Conservation (phyloP, 2,797 vertebrate species). For the Lithobates pipiens region DNA sequence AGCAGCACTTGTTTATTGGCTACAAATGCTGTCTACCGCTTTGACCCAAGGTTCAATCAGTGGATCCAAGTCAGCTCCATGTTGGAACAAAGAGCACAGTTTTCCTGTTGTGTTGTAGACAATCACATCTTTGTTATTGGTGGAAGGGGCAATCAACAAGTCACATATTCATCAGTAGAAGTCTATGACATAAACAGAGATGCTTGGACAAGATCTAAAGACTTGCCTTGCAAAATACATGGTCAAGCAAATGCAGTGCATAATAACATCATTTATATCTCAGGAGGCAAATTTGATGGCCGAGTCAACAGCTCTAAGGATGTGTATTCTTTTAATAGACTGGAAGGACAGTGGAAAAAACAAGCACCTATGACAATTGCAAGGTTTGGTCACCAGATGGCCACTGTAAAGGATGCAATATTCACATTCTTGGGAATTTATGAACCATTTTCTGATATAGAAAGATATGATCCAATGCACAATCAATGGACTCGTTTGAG, state of each 20-base stretch:
- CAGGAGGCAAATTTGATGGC: slow-evolving; percentile 80
- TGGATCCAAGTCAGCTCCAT: slow-evolving; percentile 84
- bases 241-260: slow-evolving; percentile 87
- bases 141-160: slow-evolving; percentile 73
- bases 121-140: slow-evolving; percentile 86
- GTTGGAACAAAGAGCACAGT: slow-evolving; percentile 85
- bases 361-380: slow-evolving; percentile 88
- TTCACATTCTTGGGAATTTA: slow-evolving; percentile 91
- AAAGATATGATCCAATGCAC: slow-evolving; percentile 80
- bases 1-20: slow-evolving; percentile 65
- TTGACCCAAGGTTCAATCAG: slow-evolving; percentile 86
- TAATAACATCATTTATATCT: slow-evolving; percentile 81
- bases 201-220: slow-evolving; percentile 78
- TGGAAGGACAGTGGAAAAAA: slow-evolving; percentile 79
- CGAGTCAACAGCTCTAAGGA: slow-evolving; percentile 81
- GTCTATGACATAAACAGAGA: slow-evolving; percentile 83
- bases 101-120: slow-evolving; percentile 84
- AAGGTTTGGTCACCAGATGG: slow-evolving; percentile 90
- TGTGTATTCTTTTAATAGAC: slow-evolving; percentile 76
- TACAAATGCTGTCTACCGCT: slow-evolving; percentile 85
- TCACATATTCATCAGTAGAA: slow-evolving; percentile 83
- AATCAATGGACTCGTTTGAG: slow-evolving; percentile 90
- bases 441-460: slow-evolving; percentile 94
- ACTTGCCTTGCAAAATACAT: slow-evolving; percentile 80
- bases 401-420: slow-evolving; percentile 79